These are phyloP conservation scores for Schizaphis graminum DNA, from an alignment of 2,888 invertebrate genomes.

Conservation along the genomic window DNA sequence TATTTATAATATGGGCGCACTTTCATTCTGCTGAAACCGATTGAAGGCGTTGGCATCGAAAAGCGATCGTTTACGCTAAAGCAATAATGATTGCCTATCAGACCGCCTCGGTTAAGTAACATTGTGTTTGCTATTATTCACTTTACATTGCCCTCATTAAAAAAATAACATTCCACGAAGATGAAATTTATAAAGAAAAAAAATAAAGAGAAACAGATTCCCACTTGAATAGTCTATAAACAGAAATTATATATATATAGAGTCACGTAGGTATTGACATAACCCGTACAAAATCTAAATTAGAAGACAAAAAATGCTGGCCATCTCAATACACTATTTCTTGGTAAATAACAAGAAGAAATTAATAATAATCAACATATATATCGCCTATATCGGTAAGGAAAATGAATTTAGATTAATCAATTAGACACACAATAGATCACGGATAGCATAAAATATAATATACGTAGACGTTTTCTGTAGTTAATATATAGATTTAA, in stretches of 20 bases:
- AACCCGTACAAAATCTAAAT: constrained; percentile 27
- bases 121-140: neutral
- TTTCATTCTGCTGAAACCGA: neutral
- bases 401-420: constrained; percentile 49
- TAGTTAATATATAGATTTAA: too few relatives aligned
- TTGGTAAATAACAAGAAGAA: neutral
- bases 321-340: neutral
- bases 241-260: neutral
- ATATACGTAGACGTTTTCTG: neutral
- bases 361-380: neutral
- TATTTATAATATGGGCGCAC: neutral
- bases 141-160: constrained; percentile 22
- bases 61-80: neutral
- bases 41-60: neutral
- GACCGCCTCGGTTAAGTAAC: constrained; percentile 28
- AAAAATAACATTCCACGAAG: neutral
- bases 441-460: neutral
- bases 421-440: constrained; percentile 36
- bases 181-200: neutral
- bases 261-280: neutral
- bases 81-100: constrained; percentile 21
- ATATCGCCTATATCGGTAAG: neutral
- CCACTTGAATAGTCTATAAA: neutral
- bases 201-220: constrained; percentile 11
- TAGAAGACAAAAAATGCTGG: constrained; percentile 12